Base-by-base conservation (phyloP, 2,113 vertebrate species). In the Sialia sialis region DNA sequence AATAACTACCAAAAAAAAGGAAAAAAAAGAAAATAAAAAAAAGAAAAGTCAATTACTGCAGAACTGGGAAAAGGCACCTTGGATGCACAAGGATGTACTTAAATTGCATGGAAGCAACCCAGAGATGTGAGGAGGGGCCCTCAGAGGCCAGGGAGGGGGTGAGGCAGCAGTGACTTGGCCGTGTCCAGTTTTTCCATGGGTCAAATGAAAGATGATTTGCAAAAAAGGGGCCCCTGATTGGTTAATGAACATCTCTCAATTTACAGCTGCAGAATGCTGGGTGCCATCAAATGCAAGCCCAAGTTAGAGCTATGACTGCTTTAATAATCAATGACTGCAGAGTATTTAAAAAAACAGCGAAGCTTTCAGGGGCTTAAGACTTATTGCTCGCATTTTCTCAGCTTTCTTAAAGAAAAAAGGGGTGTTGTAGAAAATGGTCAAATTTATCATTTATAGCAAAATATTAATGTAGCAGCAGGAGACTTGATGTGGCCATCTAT, bases 401-500 rank as follows among this genome's bases (percentile, higher is more conserved):
- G 98, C 95, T 98, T 98, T 98, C 97, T 98, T 97, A 97, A 98
- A 97, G 96, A 97, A 98, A 98, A 98, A 98, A 98, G 97, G 97
- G 97, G 96, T 98, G 97, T 97, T 97, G 97, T 98, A 95, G 97
- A 97, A 98, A 98, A 98, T 98, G 97, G 96, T 98, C 97, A 98
- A 98, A 98, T 98, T 97, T 98, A 98, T 98, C 98, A 98, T 98
- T 98, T 98, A 98, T 97, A 97, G 98, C 97, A 86, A 98, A 98
- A 98, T 98, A 98, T 98, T 98, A 98, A 98, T 98, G 98, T 98
- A 98, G 97, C 97, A 98, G 98, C 98, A 98, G 98, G 98, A 98
- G 97, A 97, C 97, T 98, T 98, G 98, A 98, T 98, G 97, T 98
- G 97, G 95, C 97, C 97, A 98, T 98, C 97, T 98, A 98, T 98